A percentile compares a stretch with the other conserved stretches of the same genome.
phyloP scores from a whole-genome alignment of 1,140 invertebrate species.

The Heliconius melpomene region DNA sequence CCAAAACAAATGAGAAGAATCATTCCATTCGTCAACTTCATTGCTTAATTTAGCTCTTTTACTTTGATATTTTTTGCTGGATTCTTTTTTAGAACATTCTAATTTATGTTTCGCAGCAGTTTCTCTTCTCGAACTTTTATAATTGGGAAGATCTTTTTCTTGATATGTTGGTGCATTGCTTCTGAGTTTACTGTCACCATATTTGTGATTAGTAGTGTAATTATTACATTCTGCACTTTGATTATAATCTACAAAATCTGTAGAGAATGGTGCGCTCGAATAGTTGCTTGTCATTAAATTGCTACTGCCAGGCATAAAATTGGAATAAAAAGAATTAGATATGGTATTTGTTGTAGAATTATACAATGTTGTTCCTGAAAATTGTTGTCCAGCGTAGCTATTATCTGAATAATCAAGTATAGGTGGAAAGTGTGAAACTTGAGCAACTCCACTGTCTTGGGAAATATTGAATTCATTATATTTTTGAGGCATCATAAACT shows the following conservation, averaged over 20 bases:
- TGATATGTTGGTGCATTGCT: conserved; percentile 57
- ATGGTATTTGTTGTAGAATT: conserved; percentile 74
- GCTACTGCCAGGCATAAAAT: conserved; percentile 68
- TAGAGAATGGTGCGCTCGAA: conserved; percentile 61
- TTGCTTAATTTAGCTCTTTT: conserved; percentile 65
- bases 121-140: conserved; percentile 67
- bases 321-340: conserved; percentile 75
- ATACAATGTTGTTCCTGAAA: conserved; percentile 71
- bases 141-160: conserved; percentile 61
- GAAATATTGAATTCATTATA: conserved; percentile 63
- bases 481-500: conserved; percentile 68
- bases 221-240: conserved; percentile 66
- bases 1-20: conserved; percentile 64
- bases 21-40: conserved; percentile 72
- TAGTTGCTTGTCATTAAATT: conserved; percentile 73
- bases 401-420: conserved; percentile 75
- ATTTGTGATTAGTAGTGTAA: conserved; percentile 71
- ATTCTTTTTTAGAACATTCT: conserved; percentile 75
- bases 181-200: conserved; percentile 70
- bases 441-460: conserved; percentile 68
- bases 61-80: conserved; percentile 72
- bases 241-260: conserved; percentile 74
- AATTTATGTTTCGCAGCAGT: conserved; percentile 71
- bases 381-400: conserved; percentile 66
- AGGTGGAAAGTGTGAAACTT: conserved; percentile 74